Evolutionary conservation across 2,797 vertebrate genomes (phyloP), one percentile per base, ranked within the genome.

Genomic region (Apogon hyalosoma): DNA sequence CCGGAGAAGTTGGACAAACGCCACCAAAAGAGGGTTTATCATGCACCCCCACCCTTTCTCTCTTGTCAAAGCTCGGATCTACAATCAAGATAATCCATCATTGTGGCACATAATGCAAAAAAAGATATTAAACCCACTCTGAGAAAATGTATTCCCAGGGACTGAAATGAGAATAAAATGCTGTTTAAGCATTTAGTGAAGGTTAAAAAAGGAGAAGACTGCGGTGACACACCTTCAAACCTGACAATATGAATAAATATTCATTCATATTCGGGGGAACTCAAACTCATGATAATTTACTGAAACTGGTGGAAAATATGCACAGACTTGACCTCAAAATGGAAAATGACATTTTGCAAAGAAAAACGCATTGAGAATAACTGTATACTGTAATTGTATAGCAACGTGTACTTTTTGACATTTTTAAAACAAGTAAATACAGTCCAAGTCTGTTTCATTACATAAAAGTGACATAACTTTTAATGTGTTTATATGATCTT

Each of bases 31-130:
- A 76, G 16, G 24, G 51, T 78, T 78, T 83, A 72, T 72, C 69
- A 79, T 50, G 31, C 21, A 36, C 69, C 50, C 42, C 11, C 47
- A 24, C 48, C 21, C 62, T 55, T 46, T 14, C 63, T 62, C 75
- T 24, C 81, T 90, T 90, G 91, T 91, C 90, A 91, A 69, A 46
- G 73, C 71, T 89, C 41, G 10, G 81, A 90, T 92, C 83, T 90
- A 82, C 87, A 91, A 89, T 92, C 87, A 89, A 79, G 88, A 90
- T 86, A 88, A 93, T 93, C 92, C 92, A 93, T 93, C 92, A 93
- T 79, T 67, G 77, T 91, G 88, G 79, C 90, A 92, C 78, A 79
- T 89, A 80, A 90, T 90, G 87, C 85, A 89, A 89, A 88, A 86
- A 88, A 88, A 91, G 67, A 89, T 89, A 90, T 90, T 91, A 92